A percentile compares a stretch with the other conserved stretches of the same genome.
phyloP scores from a whole-genome alignment of 1,140 invertebrate species.

The Goniozus legneri region DNA sequence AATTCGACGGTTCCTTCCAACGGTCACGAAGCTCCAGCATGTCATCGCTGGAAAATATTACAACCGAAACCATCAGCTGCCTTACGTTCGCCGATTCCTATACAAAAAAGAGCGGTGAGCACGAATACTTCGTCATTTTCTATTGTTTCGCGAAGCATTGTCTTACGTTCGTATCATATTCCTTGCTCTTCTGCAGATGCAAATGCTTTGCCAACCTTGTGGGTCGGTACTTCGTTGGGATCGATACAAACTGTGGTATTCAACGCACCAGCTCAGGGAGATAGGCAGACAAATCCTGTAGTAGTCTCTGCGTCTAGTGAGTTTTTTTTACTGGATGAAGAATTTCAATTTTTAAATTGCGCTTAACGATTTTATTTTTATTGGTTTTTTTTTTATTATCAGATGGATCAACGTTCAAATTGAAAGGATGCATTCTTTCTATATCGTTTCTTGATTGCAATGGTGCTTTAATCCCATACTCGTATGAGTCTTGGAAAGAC shows the following conservation, averaged over 20 bases:
- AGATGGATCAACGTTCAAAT: conserved; percentile 89
- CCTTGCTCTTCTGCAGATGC: conserved; percentile 62
- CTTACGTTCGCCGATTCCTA: conserved; percentile 94
- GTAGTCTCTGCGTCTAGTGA: conserved; percentile 85
- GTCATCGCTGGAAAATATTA: conserved; percentile 95
- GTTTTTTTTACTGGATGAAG: conserved; percentile 25
- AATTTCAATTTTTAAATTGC: conserved; percentile 10
- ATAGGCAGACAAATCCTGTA: conserved; percentile 83
- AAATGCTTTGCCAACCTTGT: conserved; percentile 78
- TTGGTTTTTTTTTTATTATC: conserved; percentile 17
- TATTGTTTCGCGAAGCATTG: too few relatives aligned
- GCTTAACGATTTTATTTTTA: too few relatives aligned
- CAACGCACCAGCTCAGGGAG: conserved; percentile 76
- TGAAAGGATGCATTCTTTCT: conserved; percentile 89
- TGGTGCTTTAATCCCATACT: conserved; percentile 79
- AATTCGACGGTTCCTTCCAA: conserved; percentile 93
- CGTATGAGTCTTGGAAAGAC: conserved; percentile 84
- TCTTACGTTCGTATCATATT: too few relatives aligned
- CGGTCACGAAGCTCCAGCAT: conserved; percentile 94
- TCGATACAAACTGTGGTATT: conserved; percentile 90
- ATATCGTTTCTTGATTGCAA: conserved; percentile 95
- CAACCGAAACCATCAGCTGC: conserved; percentile 92
- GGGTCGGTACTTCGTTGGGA: conserved; percentile 94
- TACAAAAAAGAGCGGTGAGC: conserved; percentile 87
- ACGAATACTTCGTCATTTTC: too few relatives aligned